Conservation (phyloP, 1,140 invertebrate genomes). For the Trialeurodes vaporariorum region DNA sequence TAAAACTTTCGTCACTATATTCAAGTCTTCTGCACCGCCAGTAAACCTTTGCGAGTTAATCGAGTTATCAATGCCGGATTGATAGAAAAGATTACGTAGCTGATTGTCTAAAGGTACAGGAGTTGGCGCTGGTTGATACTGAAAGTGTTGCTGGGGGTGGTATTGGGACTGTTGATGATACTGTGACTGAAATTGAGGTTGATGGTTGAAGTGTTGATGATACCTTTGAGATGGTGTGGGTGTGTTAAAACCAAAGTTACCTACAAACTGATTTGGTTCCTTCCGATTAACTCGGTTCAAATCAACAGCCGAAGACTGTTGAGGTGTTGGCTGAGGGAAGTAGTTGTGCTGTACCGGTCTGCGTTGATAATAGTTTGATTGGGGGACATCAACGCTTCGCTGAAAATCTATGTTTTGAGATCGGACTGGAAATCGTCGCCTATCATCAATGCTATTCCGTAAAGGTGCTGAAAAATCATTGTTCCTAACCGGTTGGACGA, state of each 20-base stretch:
- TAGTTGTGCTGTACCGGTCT: background rate
- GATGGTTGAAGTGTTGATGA: background rate
- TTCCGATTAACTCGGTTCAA: slow-evolving; percentile 27
- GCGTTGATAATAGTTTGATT: slow-evolving; percentile 1
- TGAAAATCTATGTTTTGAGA: slow-evolving; percentile 32
- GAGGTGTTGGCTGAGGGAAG: slow-evolving; percentile 13
- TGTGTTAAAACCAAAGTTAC: slow-evolving; percentile 26
- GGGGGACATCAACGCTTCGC: slow-evolving; percentile 32
- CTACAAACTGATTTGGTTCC: slow-evolving; percentile 21
- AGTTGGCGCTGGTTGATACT: slow-evolving; percentile 9
- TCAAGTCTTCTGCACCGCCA: slow-evolving; percentile 49
- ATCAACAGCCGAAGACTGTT: slow-evolving; percentile 28
- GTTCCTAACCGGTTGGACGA: background rate
- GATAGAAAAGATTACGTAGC: slow-evolving; percentile 47
- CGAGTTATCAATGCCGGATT: slow-evolving; percentile 44
- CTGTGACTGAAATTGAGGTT: background rate
- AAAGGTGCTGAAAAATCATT: slow-evolving; percentile 15
- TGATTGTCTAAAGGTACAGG: slow-evolving; percentile 42
- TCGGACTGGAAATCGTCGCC: background rate
- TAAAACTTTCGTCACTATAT: slow-evolving; percentile 65
- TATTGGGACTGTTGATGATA: background rate
- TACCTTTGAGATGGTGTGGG: slow-evolving; percentile 26
- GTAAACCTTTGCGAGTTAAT: slow-evolving; percentile 28
- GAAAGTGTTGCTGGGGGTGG: background rate
- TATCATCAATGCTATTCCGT: background rate